phyloP scores from a whole-genome alignment of 2,888 invertebrate species.

The Rutpela maculata region DNA sequence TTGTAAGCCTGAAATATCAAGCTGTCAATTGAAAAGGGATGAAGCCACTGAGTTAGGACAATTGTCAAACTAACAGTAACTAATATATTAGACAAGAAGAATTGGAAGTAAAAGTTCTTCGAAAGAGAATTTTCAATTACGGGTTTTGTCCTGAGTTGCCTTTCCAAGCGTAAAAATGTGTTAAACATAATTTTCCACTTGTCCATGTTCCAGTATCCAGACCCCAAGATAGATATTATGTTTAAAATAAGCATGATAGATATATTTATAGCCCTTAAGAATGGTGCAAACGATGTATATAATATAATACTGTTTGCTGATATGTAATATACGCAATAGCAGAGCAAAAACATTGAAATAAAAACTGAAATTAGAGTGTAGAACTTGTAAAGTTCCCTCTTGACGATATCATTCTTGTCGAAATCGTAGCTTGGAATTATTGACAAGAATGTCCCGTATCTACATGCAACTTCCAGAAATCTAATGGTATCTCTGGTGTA shows the following conservation, averaged over 20 bases:
- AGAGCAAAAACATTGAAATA: background rate
- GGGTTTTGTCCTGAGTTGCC: background rate
- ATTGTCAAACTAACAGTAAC: background rate
- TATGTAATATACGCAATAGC: background rate
- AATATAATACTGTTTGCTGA: no score
- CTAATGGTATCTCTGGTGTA: background rate
- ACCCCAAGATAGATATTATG: background rate
- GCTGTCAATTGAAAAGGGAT: no score
- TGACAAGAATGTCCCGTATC: background rate
- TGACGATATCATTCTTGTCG: no score
- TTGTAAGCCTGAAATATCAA: background rate
- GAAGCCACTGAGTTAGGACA: background rate
- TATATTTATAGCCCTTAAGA: background rate
- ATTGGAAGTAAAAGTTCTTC: background rate
- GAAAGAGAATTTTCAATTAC: background rate
- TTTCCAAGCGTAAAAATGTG: background rate
- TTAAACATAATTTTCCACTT: background rate
- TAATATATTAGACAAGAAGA: background rate
- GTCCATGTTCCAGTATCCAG: background rate
- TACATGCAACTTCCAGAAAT: background rate
- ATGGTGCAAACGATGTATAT: background rate
- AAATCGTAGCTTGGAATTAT: background rate
- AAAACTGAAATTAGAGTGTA: background rate
- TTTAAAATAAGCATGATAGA: background rate
- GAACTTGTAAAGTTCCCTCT: background rate